Evolutionary conservation across 2,113 vertebrate genomes (phyloP).

Genomic region (Sphyrna mokarran): DNA sequence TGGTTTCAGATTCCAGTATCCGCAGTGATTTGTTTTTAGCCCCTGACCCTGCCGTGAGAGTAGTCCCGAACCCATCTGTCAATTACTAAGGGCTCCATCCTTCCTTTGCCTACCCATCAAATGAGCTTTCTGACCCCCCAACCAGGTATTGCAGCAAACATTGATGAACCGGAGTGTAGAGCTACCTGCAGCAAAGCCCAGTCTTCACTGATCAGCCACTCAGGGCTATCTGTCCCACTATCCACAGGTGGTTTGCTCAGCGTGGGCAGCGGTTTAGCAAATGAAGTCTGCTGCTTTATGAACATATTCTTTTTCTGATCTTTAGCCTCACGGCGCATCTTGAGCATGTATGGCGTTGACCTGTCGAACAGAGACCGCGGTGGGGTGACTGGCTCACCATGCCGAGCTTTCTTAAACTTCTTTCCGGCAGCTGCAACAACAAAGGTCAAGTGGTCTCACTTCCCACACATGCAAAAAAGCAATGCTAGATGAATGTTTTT

Average conservation of each 20-base stretch:
- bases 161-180: not conserved
- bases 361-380: constrained; percentile 86
- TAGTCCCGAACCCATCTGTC: not conserved
- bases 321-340: constrained; percentile 78
- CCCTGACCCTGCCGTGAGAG: not conserved
- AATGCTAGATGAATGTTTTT: not conserved
- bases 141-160: not conserved
- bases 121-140: not conserved
- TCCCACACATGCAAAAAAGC: not conserved
- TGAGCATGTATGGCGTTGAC: constrained; percentile 70
- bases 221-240: constrained; percentile 77
- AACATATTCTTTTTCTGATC: constrained; percentile 89
- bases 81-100: not conserved
- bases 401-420: constrained; percentile 79
- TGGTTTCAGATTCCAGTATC: too few species aligned
- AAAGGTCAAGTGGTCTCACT: constrained; percentile 1
- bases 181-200: constrained; percentile 86
- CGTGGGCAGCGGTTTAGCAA: constrained; percentile 80
- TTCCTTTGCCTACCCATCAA: not conserved
- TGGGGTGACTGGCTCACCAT: constrained; percentile 79
- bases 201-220: constrained; percentile 90
- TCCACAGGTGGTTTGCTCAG: constrained; percentile 78
- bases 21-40: too few species aligned
- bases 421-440: constrained; percentile 62
- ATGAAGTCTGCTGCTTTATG: constrained; percentile 80